Evolutionary conservation across 2,113 vertebrate genomes (phyloP), one percentile per base, ranked within the genome.

Genomic region (Conger conger): DNA sequence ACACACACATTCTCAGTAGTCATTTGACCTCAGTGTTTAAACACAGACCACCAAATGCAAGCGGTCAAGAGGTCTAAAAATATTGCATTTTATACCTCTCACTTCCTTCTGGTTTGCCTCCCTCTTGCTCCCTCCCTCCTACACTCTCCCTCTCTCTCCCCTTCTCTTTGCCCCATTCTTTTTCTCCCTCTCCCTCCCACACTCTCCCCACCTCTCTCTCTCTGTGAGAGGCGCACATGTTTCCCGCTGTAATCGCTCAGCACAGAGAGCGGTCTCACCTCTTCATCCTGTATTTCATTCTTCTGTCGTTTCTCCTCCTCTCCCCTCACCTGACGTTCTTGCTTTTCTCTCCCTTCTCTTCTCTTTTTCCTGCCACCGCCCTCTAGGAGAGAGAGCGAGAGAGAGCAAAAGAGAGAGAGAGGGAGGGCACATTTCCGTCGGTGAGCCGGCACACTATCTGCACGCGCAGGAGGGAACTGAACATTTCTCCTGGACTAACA

Each of bases 31-130:
- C 33, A 57, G 17, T 16, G 2, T 88, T 87, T 88, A 30, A 86
- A 85, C 82, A 89, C 85, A 88, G 82, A 88, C 87, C 89, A 85
- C 88, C 92, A 94, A 92, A 94, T 93, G 92, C 93, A 88, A 89
- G 86, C 81, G 84, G 79, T 38, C 63, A 86, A 84, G 85, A 90
- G 89, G 91, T 89, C 89, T 89, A 79, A 76, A 80, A 82, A 40
- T 86, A 88, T 38, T 50, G 50, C 73, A 42, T 76, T 86, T 68
- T 68, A 37, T 68, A 38, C 53, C 63, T 76, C 53, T 84, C 79
- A 83, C 83, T 83, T 3, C 80, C 80, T 76, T n/a, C 80, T 79
- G 23, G 2, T 73, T 63, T 42, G 11, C 45, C 45, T 50, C 45
- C 1, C 45, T 13, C 45, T 50, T 13, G 11, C 8, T 13, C 8